Base-by-base conservation (phyloP, 2,888 invertebrate genomes). In the Idaea dimidiata region DNA sequence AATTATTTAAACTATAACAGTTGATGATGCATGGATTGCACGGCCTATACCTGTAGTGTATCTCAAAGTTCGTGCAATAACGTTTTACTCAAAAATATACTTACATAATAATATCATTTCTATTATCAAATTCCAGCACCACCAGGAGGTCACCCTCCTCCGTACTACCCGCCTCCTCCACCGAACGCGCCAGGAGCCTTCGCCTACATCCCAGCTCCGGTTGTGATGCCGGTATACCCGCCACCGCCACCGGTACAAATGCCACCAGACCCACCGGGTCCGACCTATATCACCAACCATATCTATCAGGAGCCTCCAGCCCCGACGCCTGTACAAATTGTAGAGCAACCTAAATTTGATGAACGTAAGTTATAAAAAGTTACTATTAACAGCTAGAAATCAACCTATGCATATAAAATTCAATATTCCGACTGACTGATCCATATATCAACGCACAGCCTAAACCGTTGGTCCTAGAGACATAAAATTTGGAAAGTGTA, bases 191-290 rank as follows among this genome's bases (percentile, higher is more conserved):
- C 74, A 0, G 81, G 80, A 6, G 71, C 74, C 0, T 83, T 78
- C 62, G 67, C 87, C 0, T 90, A 86, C 73, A 73, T 90, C n/a
- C 88, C 89, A 0, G 67, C 89, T 0, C 88, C 89, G 0, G 81
- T 89, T 8, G 81, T 88, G 82, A 83, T 89, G 86, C 89, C 90
- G 1, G 68, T 81, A 61, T 87, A 86, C 73, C 84, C 80, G 0
- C 84, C 80, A 4, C 76, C 72, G 1, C 76, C 73, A 1, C 83
- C 79, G 0, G 79, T 78, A 1, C 78, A 72, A 0, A 76, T 72
- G 0, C 77, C 72, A 6, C 76, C 73, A 0, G 74, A 72, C n/a
- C 76, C 75, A 0, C 57, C 62, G 2, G 60, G 59, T 0, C 57
- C 88, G 0, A 84, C 85, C 0, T 84, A 81, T 68, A 80, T 89